phyloP scores from a whole-genome alignment of 2,888 invertebrate species.

The Drosophila nr. medialis region DNA sequence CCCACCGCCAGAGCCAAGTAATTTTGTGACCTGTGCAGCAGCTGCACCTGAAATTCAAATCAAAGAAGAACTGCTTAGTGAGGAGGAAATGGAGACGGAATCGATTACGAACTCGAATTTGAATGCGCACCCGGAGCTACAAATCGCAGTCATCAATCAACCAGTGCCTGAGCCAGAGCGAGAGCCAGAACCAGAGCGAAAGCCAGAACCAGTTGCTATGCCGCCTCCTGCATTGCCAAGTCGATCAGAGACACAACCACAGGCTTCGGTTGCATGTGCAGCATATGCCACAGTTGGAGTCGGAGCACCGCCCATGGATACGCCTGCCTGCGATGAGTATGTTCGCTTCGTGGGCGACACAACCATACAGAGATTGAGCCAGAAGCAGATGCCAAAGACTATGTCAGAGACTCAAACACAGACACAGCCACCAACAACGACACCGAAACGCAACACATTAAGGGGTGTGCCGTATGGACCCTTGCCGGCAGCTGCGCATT shows the following conservation, averaged over 20 bases:
- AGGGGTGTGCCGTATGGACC: conserved; percentile 73
- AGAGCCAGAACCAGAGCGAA: not conserved
- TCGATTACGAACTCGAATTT: not conserved
- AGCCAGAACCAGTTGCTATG: conserved; percentile 31
- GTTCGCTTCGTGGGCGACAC: conserved; percentile 81
- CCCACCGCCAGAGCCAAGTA: conserved; percentile 9
- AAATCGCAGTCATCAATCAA: not conserved
- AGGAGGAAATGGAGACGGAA: conserved; percentile 74
- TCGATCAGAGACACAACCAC: conserved; percentile 7
- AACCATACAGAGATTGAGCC: conserved; percentile 79
- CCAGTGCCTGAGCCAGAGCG: not conserved
- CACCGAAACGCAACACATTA: conserved; percentile 56
- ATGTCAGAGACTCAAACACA: conserved; percentile 15
- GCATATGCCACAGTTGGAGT: not conserved
- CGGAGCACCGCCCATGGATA: not conserved
- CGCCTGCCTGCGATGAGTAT: conserved; percentile 11
- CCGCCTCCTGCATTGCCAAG: conserved; percentile 33
- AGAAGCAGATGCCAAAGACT: conserved; percentile 37
- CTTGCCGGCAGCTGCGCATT: conserved; percentile 61
- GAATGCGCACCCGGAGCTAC: not conserved
- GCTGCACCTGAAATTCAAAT: conserved; percentile 37
- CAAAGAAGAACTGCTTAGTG: conserved; percentile 79
- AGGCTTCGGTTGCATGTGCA: not conserved
- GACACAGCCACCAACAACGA: conserved; percentile 15
- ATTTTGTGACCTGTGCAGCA: not conserved